phyloP scores from a whole-genome alignment of 2,888 invertebrate species.

The Frankliniella fusca region DNA sequence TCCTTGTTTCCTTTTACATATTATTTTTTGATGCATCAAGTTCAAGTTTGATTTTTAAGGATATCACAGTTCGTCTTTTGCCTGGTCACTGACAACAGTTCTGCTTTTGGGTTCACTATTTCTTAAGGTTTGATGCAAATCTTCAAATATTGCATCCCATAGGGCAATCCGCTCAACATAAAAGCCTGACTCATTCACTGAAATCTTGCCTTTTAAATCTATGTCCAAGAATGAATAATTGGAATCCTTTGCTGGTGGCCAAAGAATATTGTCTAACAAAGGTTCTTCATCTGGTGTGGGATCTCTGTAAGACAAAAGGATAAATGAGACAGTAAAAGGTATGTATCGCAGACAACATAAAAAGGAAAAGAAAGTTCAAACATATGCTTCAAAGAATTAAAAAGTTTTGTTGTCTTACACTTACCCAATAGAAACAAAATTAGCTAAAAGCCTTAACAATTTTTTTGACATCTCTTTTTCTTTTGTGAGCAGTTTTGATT shows the following conservation, averaged over 20 bases:
- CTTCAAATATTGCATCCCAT: conserved; percentile 33
- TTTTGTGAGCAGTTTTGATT: neutral
- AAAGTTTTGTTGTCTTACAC: neutral
- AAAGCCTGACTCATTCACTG: conserved; percentile 31
- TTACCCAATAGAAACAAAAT: neutral
- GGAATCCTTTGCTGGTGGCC: conserved; percentile 33
- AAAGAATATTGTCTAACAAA: conserved; percentile 29
- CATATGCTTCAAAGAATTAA: too few relatives aligned
- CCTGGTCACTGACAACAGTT: neutral
- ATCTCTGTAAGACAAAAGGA: neutral
- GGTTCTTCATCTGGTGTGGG: conserved; percentile 31
- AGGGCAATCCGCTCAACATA: conserved; percentile 35
- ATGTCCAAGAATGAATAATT: conserved; percentile 34
- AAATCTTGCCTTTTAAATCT: conserved; percentile 24
- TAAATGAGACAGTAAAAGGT: neutral
- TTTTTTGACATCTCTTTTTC: neutral
- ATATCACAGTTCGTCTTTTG: conserved; percentile 31
- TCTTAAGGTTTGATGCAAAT: neutral
- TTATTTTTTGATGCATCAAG: neutral
- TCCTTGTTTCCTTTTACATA: neutral
- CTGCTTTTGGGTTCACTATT: too few relatives aligned
- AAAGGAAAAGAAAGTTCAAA: too few relatives aligned
- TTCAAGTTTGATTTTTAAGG: neutral
- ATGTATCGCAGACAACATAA: neutral
- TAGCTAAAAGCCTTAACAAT: neutral